Conservation (phyloP, 2,113 vertebrate species). For the Porphyrio hochstetteri region DNA sequence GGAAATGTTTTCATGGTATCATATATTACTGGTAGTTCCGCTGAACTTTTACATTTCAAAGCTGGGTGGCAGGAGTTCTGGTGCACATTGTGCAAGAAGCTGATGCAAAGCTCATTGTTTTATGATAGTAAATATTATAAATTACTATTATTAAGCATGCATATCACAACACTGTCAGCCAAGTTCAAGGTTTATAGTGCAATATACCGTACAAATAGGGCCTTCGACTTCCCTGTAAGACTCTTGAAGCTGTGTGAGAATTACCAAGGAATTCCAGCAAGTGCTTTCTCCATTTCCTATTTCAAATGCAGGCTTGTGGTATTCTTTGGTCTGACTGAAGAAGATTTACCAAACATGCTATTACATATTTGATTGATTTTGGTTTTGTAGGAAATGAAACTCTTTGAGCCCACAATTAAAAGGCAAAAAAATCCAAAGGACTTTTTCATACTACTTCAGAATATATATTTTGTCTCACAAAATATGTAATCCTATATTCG, state of each 20-base stretch:
- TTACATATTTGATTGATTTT: background rate
- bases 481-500: background rate
- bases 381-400: background rate
- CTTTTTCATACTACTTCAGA: background rate
- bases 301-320: background rate
- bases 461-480: background rate
- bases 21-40: background rate
- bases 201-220: background rate
- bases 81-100: background rate
- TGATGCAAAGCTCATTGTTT: background rate
- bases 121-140: background rate
- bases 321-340: background rate
- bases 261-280: constrained; percentile 20
- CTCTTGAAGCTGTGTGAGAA: background rate
- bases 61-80: background rate
- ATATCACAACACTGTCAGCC: background rate
- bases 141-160: background rate
- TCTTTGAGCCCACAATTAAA: background rate
- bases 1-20: background rate
- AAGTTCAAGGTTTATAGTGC: background rate
- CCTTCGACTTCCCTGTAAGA: background rate
- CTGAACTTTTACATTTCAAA: background rate
- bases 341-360: background rate
- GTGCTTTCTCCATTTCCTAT: constrained; percentile 31
- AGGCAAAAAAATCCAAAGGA: background rate